Base-by-base conservation (phyloP, 53 echinoderm and acorn worm species). In the Paelopatides confundens region DNA sequence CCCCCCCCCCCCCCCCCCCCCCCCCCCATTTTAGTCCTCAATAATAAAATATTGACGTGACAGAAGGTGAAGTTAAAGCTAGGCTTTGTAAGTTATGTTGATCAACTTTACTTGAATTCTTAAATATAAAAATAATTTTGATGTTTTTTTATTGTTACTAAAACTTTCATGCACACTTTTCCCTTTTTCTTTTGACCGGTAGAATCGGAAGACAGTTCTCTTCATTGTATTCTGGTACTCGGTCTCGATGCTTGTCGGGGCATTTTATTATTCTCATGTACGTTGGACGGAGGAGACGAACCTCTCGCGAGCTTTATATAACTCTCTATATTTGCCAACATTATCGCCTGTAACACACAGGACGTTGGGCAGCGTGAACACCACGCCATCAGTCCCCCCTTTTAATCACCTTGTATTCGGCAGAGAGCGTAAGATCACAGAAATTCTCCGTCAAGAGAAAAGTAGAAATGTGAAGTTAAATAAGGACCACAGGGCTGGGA, bases 181-280 rank as follows among this genome's bases (percentile, higher is more conserved):
- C 21, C 11, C 32, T 27, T 35, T 63, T 82, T 70, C 39, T 64
- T 36, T 23, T n/a, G 15, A 17, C 28, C 31, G 28, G 5, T 91
- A 96, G 96, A 96, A 93, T 38, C 95, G 92, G 35, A 93, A 88
- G 86, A 91, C 89, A 53, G 88, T 95, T 34, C 66, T 96, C 63
- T 79, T 96, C 63, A 65, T 91, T 63, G 88, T 96, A 70, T 89
- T 90, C 82, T 96, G 96, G 96, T 96, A 96, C 79, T 95, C 96
- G 26, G 68, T 94, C 31, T 53, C 90, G 76, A 95, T 95, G 93
- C 86, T 95, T 11, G 62, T 92, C 26, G 94, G 87, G n/a, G 89
- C 93, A 86, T 92, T 95, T 82, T 93, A 95, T 88, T 96, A 93
- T 90, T 94, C 96, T 5, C 94, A 93, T 81, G 74, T 92, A 31